Percentiles rank a stretch among this genome's conserved stretches.
Conservation (phyloP, 1,140 invertebrate species). For the Aphelinus certus region DNA sequence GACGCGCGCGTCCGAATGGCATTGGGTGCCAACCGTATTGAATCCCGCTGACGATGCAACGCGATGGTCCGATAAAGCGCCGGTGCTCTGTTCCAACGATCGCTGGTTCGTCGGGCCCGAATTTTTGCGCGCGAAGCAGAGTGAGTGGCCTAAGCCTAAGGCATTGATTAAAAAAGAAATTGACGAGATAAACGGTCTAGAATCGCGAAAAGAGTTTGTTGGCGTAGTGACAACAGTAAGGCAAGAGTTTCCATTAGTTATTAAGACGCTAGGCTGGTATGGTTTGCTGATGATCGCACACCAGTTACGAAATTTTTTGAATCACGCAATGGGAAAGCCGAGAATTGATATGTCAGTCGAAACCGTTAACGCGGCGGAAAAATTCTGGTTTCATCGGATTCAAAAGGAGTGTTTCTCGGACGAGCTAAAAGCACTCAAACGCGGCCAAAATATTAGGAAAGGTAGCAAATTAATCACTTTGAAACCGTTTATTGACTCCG, state of each 20-base stretch:
- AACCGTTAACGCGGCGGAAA: neutral
- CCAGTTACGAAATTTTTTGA: too few species aligned
- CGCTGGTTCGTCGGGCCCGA: neutral
- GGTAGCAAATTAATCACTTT: neutral
- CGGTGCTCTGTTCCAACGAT: too few species aligned
- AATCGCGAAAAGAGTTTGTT: too few species aligned
- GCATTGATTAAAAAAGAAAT: too few species aligned
- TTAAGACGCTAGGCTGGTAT: too few species aligned
- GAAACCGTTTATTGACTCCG: neutral
- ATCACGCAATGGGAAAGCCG: neutral
- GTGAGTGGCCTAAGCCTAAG: neutral
- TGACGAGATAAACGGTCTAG: too few species aligned
- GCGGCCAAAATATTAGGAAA: neutral
- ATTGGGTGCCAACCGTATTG: slow-evolving; percentile 53
- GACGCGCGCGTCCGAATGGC: slow-evolving; percentile 53
- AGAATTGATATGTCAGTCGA: neutral
- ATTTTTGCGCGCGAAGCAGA: neutral
- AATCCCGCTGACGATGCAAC: slow-evolving; percentile 60
- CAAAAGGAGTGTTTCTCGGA: neutral
- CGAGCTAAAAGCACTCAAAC: neutral
- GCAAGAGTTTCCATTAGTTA: too few species aligned
- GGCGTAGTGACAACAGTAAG: too few species aligned
- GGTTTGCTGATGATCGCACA: too few species aligned
- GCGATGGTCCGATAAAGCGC: neutral
- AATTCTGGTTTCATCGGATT: neutral